Percentiles rank a stretch among this genome's conserved stretches.
Conservation (phyloP, 1,140 invertebrate genomes). For the Arion vulgaris region DNA sequence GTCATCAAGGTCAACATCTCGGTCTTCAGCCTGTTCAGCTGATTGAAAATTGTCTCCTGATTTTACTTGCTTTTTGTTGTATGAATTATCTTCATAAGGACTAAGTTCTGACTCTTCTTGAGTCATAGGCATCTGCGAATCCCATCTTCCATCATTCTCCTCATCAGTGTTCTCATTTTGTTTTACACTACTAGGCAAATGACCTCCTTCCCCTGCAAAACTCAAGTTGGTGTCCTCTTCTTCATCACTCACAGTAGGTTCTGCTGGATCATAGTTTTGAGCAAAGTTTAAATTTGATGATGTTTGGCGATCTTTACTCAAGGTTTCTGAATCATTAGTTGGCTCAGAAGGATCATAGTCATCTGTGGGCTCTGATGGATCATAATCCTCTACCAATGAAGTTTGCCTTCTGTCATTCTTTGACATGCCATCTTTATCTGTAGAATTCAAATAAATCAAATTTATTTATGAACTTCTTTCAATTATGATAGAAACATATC, state of each 20-base stretch:
- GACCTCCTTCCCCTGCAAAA: not conserved
- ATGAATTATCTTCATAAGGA: not conserved
- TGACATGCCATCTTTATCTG: not conserved
- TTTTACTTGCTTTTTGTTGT: not conserved
- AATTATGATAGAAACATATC: too few relatives aligned
- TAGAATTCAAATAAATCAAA: not conserved
- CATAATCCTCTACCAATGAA: slow-evolving; percentile 14
- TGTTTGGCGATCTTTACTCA: not conserved
- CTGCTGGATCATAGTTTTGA: slow-evolving; percentile 33
- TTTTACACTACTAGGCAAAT: not conserved
- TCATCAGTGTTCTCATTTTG: not conserved
- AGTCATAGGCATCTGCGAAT: slow-evolving; percentile 8
- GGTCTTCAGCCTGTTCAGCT: not conserved
- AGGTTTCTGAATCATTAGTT: slow-evolving; percentile 7
- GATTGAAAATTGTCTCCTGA: not conserved
- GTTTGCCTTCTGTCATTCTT: not conserved
- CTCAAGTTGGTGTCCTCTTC: slow-evolving; percentile 13
- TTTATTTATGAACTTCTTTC: too few relatives aligned
- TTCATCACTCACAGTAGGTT: slow-evolving; percentile 34
- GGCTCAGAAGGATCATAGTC: slow-evolving; percentile 37
- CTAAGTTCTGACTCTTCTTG: not conserved
- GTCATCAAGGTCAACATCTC: not conserved
- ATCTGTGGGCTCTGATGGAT: slow-evolving; percentile 38
- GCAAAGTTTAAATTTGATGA: not conserved
- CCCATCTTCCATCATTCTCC: slow-evolving; percentile 30